phyloP scores from a whole-genome alignment of 1,140 invertebrate species.

The Helicoverpa zea region DNA sequence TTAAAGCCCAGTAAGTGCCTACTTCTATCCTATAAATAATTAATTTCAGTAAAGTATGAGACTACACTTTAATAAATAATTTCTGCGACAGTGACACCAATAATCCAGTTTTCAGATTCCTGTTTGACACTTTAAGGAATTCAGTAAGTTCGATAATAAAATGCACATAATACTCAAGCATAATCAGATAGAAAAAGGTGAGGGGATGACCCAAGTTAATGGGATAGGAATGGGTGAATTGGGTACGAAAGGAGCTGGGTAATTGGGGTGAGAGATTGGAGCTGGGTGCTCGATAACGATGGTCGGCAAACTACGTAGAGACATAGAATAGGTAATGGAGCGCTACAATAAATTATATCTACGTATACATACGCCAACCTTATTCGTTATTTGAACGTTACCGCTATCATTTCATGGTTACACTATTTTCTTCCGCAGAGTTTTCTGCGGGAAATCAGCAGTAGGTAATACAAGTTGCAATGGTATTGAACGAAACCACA shows the following conservation, averaged over 20 bases:
- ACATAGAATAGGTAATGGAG: conserved; percentile 12
- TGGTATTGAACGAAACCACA: neutral
- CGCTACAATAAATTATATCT: conserved; percentile 19
- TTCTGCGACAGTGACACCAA: neutral
- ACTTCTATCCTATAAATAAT: no score
- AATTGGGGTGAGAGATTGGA: conserved; percentile 49
- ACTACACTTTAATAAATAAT: neutral
- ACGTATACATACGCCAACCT: neutral
- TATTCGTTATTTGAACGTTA: neutral
- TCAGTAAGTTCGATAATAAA: conserved; percentile 21
- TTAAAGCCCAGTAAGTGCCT: no score
- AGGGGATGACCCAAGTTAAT: conserved; percentile 47
- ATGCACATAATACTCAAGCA: conserved; percentile 31
- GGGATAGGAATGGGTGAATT: conserved; percentile 53
- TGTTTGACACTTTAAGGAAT: conserved; percentile 7
- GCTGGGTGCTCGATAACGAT: conserved; percentile 40
- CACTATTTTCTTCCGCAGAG: neutral
- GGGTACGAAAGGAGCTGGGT: conserved; percentile 41
- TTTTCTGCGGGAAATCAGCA: neutral
- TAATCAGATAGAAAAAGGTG: conserved; percentile 48
- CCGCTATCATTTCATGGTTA: neutral
- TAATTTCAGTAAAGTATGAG: neutral
- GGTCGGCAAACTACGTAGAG: conserved; percentile 22
- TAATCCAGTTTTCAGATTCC: neutral
- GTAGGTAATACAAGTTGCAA: neutral